Evolutionary conservation across 2,113 vertebrate species (phyloP).

Genomic region (Gasterosteus nipponicus): DNA sequence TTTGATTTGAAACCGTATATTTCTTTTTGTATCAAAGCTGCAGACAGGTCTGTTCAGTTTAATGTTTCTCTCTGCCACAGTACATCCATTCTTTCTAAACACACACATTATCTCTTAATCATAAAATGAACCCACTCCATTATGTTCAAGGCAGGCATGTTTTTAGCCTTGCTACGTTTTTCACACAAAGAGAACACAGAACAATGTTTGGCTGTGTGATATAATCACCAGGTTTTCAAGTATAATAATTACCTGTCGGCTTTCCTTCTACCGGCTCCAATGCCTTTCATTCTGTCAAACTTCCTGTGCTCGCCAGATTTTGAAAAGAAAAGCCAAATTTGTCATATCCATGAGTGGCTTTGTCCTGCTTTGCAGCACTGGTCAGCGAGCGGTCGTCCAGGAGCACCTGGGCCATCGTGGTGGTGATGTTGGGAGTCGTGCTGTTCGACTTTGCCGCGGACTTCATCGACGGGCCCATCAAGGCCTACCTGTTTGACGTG

Average conservation of each 20-base stretch:
- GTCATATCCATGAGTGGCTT: background rate
- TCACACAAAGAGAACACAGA: background rate
- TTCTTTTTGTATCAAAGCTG: too few relatives aligned
- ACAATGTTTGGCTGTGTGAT: too few relatives aligned
- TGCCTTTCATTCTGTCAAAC: background rate
- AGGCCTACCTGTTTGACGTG: slow-evolving; percentile 98
- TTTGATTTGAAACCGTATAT: background rate
- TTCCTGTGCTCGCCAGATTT: background rate
- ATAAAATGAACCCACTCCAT: background rate
- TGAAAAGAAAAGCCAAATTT: background rate
- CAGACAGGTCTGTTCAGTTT: background rate
- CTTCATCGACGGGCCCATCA: slow-evolving; percentile 97
- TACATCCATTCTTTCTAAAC: background rate
- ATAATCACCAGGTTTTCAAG: background rate
- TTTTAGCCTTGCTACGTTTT: background rate
- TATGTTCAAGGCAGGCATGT: background rate
- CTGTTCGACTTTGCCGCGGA: slow-evolving; percentile 98
- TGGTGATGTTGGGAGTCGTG: slow-evolving; percentile 95
- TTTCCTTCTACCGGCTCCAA: background rate
- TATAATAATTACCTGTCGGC: slow-evolving; percentile 1
- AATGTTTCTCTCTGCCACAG: background rate
- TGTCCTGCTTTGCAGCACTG: slow-evolving; percentile 68
- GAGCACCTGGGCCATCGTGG: slow-evolving; percentile 86
- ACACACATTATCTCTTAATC: background rate
- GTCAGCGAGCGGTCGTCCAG: slow-evolving; percentile 64